Base-by-base conservation (phyloP, 2,888 invertebrate genomes). In the Entomobrya multifasciata region DNA sequence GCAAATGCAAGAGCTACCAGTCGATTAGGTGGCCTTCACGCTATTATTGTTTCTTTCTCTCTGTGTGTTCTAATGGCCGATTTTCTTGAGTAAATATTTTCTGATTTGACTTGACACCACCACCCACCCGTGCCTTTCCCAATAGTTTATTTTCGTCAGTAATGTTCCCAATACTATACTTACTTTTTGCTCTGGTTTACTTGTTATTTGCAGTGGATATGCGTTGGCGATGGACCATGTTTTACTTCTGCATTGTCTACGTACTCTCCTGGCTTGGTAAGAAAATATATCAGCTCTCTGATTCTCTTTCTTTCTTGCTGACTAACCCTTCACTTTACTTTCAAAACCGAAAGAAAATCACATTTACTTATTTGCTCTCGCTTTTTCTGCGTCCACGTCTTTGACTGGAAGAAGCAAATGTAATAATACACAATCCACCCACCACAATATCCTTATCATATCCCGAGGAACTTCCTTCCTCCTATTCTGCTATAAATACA, bases 201-300 rank as follows among this genome's bases (percentile, higher is more conserved):
- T 65, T 77, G 62, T 65, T 65, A 20, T 55, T 76, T 65, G 36
- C 84, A 55, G 90, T 91, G 6, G 91, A 91, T 82, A 87, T 89
- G 76, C 88, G 88, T 20, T 91, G 91, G 91, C 85, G 91, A 78
- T 90, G 89, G 88, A 91, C 91, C 10, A 82, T 91, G 47, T 87
- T 90, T 44, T 87, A 89, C 62, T 91, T 91, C 82, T 88, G 88
- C 49, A 47, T 91, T 25, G 89, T 89, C 41, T 91, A 91, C 80
- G 77, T 90, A 41, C 30, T 90, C 25, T 90, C 91, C 0, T 91
- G 91, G 91, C 47, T 89, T 25, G 84, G 89, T 90, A 89, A 89
- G 89, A 15, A 36, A 65, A 52, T 36, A 36, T 5, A 25, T 60
- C 25, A 30, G n/a, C 70, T 0, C 17, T 15, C 36, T 36, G 55